These are phyloP conservation scores for Endotricha flammealis DNA, from an alignment of 2,888 invertebrate species.

Conservation along the genomic window DNA sequence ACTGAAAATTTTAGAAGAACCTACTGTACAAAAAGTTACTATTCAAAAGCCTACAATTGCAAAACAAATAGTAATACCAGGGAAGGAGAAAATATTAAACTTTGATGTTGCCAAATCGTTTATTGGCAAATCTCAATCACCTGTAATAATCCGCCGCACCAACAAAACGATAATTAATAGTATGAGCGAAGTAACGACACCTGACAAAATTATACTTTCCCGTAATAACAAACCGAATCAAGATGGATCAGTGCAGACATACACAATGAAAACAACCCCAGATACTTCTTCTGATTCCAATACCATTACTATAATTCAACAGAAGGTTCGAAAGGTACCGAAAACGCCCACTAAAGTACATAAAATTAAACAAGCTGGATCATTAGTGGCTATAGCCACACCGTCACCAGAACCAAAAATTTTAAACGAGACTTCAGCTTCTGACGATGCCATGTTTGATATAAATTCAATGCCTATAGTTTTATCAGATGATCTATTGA, in stretches of 20 bases:
- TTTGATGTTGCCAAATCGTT: conserved; percentile 61
- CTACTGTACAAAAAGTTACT: conserved; percentile 45
- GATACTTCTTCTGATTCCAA: conserved; percentile 50
- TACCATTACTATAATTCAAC: conserved; percentile 56
- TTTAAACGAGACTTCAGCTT: conserved; percentile 23
- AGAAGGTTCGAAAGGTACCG: conserved; percentile 53
- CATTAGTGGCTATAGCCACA: conserved; percentile 28
- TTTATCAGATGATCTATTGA: conserved; percentile 82
- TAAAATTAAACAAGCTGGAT: conserved; percentile 43
- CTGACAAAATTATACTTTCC: conserved; percentile 66
- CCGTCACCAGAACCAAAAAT: conserved; percentile 40
- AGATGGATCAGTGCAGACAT: conserved; percentile 62
- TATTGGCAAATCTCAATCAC: conserved; percentile 46
- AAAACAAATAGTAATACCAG: conserved; percentile 49
- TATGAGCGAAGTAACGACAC: conserved; percentile 44
- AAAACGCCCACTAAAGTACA: conserved; percentile 55
- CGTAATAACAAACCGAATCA: conserved; percentile 44
- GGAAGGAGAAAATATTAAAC: conserved; percentile 69
- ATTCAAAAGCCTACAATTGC: conserved; percentile 38
- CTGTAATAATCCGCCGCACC: conserved; percentile 67
- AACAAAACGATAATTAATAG: conserved; percentile 53
- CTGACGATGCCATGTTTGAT: conserved; percentile 79
- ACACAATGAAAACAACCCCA: conserved; percentile 60
- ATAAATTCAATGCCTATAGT: conserved; percentile 88
- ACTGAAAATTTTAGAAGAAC: conserved; percentile 77